Evolutionary conservation across 1,140 invertebrate genomes (phyloP).

Genomic region (Listronotus bonariensis): DNA sequence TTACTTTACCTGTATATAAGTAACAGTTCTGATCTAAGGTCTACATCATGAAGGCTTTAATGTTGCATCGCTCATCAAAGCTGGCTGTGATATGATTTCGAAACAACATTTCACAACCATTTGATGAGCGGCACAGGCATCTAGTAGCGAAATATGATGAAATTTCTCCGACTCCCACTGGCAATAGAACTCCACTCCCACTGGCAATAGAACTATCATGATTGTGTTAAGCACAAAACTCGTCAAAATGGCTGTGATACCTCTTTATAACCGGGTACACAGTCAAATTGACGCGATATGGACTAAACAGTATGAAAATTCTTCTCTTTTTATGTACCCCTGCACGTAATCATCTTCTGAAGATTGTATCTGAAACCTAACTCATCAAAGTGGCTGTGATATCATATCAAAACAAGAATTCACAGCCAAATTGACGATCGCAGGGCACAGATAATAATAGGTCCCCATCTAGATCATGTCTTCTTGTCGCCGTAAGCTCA

Average conservation of each 20-base stretch:
- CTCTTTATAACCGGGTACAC: slow-evolving; percentile 72
- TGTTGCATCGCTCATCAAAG: slow-evolving; percentile 76
- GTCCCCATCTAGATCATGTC: not conserved
- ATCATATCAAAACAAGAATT: slow-evolving; percentile 65
- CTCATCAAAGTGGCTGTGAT: slow-evolving; percentile 85
- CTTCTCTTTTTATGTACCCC: not conserved
- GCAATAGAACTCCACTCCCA: too few relatives aligned
- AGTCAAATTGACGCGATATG: slow-evolving; percentile 76
- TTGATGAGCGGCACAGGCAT: slow-evolving; percentile 52
- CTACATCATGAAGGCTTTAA: slow-evolving; percentile 36
- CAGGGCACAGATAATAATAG: slow-evolving; percentile 52
- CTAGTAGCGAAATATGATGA: slow-evolving; percentile 5
- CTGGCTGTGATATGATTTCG: slow-evolving; percentile 76
- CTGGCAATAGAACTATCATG: slow-evolving; percentile 1
- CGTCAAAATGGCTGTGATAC: slow-evolving; percentile 92
- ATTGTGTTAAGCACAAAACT: slow-evolving; percentile 61
- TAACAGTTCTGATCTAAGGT: not conserved
- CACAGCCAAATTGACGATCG: slow-evolving; percentile 74
- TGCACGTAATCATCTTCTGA: slow-evolving; percentile 8
- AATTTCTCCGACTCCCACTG: too few relatives aligned
- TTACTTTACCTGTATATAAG: too few relatives aligned
- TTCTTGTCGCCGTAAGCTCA: slow-evolving; percentile 50
- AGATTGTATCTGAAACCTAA: slow-evolving; percentile 55
- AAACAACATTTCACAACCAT: slow-evolving; percentile 54
- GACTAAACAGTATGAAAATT: slow-evolving; percentile 36